Evolutionary conservation across 30 jellyfish, hydroid and myxozoan species (phyloP), one percentile per base, ranked within the genome.

Genomic region (Calvadosia cruxmelitensis): DNA sequence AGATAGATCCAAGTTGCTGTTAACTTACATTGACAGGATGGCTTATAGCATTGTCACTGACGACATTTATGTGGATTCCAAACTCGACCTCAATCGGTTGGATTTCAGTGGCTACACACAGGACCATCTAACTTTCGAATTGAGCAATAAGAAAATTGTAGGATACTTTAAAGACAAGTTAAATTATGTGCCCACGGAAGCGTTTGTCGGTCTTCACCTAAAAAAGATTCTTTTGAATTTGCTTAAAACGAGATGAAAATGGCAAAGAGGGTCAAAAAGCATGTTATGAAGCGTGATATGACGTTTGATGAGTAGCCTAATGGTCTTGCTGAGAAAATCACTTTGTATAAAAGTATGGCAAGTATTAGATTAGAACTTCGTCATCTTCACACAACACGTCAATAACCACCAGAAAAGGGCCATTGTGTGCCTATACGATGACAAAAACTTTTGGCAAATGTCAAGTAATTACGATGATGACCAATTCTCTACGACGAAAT

Each of bases 121-220:
- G 26, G 69, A 68, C 32, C 71, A 31, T 31, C 32, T 16, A 31
- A 31, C n/a, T n/a, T n/a, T n/a, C n/a, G n/a, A n/a, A n/a, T n/a
- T n/a, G n/a, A n/a, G n/a, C 33, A 78, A 78, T 27, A 78, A 78
- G 31, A 78, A 78, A 62, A 71, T 78, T 48, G 42, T 68, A 1
- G 83, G 82, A 1, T 68, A 52, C 30, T 31, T 78, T 27, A 78
- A 78, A 69, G 92, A 78, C 30, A 82, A 78, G 33, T 71, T 72
- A 10, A 27, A 33, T 16, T 82, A 82, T 34, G 65, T 23, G 12
- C 71, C 71, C 29, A 78, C 69, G 32, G 3, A 67, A 24, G 82
- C 48, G 63, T 78, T 78, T 33, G 72, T 69, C 31, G 83, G 92
- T 2, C 72, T 78, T 2, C 66, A 71, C 49, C 42, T 71, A 24